Evolutionary conservation across 2,113 vertebrate species (phyloP), one percentile per base, ranked within the genome.

Genomic region (Psilopsiagon aymara): DNA sequence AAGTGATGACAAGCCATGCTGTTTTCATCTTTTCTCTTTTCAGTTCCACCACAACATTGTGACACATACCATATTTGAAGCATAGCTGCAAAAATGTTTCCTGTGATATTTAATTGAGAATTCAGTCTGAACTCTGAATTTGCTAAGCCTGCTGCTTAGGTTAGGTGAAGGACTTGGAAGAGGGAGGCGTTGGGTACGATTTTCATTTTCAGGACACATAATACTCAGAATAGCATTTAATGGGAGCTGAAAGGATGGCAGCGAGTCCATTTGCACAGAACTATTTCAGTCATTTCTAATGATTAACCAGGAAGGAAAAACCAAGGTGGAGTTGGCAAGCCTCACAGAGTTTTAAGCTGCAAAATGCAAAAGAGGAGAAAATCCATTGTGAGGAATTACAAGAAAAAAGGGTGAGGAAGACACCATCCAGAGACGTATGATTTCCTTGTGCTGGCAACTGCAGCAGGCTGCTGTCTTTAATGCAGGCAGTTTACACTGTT

Each of bases 1-100:
- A 93, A 95, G 44, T 67, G 79, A 82, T 91, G 89, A 88, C 74
- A 86, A 83, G 67, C 57, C 43, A 41, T 78, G 55, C 70, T 96
- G 70, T 87, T 84, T 59, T 88, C 51, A 55, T 78, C 43, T 68
- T 76, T 71, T 35, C 46, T 70, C 8, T 81, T 70, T 80, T 90
- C 70, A 43, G 39, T 68, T 86, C 63, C 49, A 29, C 29, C 74
- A 52, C 86, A 76, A 76, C 71, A 51, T 57, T 83, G 31, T 93
- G 91, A 75, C 75, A 90, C 3, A 0, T 35, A 66, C 44, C 63
- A 51, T 86, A 86, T 92, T 91, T 71, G 69, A 91, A 78, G 33
- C 33, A 14, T 24, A 71, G 82, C 39, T 86, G 44, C 35, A 81
- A 37, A 86, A 79, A 67, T 16, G 18, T 64, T 90, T 92, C 49